These are phyloP conservation scores for Busseola fusca DNA, from an alignment of 2,888 invertebrate species.

Conservation along the genomic window DNA sequence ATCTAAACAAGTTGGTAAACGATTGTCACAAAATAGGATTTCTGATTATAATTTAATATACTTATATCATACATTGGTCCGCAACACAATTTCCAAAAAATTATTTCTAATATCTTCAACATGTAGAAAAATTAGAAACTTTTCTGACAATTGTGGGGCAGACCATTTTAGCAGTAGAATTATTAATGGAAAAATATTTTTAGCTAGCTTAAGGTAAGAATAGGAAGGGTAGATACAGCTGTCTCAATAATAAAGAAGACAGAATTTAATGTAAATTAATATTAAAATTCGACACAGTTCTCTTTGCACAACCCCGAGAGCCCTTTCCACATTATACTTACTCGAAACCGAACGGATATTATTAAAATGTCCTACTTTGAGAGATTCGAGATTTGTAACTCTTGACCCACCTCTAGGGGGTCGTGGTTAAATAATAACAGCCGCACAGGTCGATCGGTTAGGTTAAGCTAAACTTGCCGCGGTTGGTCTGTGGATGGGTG, in stretches of 20 bases:
- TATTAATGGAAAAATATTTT: conserved; percentile 52
- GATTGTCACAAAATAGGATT: conserved; percentile 79
- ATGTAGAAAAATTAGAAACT: background rate
- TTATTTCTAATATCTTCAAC: conserved; percentile 2
- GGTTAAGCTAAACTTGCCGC: too few species aligned
- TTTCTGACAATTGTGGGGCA: conserved; percentile 19
- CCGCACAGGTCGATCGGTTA: too few species aligned
- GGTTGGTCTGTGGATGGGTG: too few species aligned
- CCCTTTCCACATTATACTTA: conserved; percentile 37
- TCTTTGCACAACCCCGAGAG: conserved; percentile 61
- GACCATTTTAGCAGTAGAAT: conserved; percentile 46
- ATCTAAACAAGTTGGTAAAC: conserved; percentile 70
- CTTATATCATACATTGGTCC: conserved; percentile 58
- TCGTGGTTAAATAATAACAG: too few species aligned
- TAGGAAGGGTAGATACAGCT: conserved; percentile 54
- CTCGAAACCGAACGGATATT: background rate
- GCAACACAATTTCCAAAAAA: conserved; percentile 58
- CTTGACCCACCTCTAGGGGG: too few species aligned
- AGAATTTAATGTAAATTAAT: conserved; percentile 53
- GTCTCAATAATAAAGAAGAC: conserved; percentile 42
- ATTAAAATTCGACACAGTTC: conserved; percentile 50
- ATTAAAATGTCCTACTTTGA: background rate
- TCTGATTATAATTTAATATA: conserved; percentile 64
- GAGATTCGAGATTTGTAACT: too few species aligned
- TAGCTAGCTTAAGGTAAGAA: conserved; percentile 61